Evolutionary conservation across 2,888 invertebrate species (phyloP), one percentile per base, ranked within the genome.

Genomic region (Andrena bucephala): DNA sequence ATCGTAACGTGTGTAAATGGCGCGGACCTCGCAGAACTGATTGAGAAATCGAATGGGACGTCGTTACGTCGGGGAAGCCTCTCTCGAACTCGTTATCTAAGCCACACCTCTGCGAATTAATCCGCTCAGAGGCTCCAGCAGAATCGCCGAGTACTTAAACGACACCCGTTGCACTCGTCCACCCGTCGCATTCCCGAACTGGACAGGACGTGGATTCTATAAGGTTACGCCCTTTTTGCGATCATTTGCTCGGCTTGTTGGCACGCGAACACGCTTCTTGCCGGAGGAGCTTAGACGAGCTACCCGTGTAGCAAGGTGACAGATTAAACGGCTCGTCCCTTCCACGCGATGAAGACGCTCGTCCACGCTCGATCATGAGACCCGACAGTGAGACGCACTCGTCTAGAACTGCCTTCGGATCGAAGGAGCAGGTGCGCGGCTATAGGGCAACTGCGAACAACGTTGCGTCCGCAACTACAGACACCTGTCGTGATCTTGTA

Each of bases 121-220:
- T 42, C 13, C 42, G 13, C 13, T 13, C 13, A 13, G 42, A 42
- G 42, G 42, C 42, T 10, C 27, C 16, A 24, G 4, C 13, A 27
- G 27, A 16, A 10, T 7, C 36, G 50, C 31, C 65, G 57, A n/a
- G 24, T 77, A 65, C 31, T 33, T 42, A 42, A 68, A 79, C 36
- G 68, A 52, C 52, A 27, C 42, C 27, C 62, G 63, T 31, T 33
- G 7, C 42, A 31, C 67, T 42, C 63, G 70, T 59, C 42, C 57
- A 48, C 67, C 27, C 59, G 72, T 85, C 71, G 80, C 88, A 90
- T 90, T 89, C 90, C 90, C 89, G 82, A 91, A 91, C 89, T 86
- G 88, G 90, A 89, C 85, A 84, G 80, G 4, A 59, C 72, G 81
- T 67, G 81, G 89, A 89, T 91, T 90, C 89, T 89, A 86, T 87